Percentiles rank a stretch among this genome's conserved stretches.
phyloP scores from a whole-genome alignment of 2,888 invertebrate species.

The Stenodera caucasica region DNA sequence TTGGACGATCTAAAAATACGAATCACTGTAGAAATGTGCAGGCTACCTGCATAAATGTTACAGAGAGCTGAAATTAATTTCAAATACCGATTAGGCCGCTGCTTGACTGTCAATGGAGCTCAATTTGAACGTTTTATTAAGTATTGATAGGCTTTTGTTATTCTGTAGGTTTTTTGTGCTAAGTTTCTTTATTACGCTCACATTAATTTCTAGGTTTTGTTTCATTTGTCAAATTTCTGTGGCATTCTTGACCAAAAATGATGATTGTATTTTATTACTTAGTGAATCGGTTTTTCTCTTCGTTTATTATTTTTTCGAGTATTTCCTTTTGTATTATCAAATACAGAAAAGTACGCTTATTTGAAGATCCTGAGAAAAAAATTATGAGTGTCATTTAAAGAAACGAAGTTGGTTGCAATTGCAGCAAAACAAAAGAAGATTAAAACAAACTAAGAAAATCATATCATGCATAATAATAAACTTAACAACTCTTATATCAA shows the following conservation, averaged over 20 bases:
- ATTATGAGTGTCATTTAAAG: no score
- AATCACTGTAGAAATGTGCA: slow-evolving; percentile 15
- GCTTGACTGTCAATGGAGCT: slow-evolving; percentile 5
- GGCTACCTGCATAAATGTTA: slow-evolving; percentile 13
- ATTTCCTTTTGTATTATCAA: no score
- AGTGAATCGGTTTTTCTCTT: no score
- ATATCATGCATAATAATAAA: no score
- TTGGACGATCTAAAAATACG: slow-evolving; percentile 14
- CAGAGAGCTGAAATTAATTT: slow-evolving; percentile 8
- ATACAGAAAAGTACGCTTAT: no score
- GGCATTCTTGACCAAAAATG: background rate
- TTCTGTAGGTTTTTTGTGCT: background rate
- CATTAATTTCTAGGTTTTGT: background rate
- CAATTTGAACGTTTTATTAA: background rate
- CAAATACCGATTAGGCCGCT: slow-evolving; percentile 10
- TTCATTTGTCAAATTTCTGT: background rate
- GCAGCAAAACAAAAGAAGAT: no score
- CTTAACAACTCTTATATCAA: no score
- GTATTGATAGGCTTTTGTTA: background rate
- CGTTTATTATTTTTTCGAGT: no score
- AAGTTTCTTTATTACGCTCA: background rate
- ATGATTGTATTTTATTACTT: no score
- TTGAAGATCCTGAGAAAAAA: no score
- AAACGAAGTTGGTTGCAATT: no score
- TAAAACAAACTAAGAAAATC: no score